A percentile compares a stretch with the other conserved stretches of the same genome.
Evolutionary conservation across 2,113 vertebrate genomes (phyloP).

Genomic region (Ardeotis arabs): DNA sequence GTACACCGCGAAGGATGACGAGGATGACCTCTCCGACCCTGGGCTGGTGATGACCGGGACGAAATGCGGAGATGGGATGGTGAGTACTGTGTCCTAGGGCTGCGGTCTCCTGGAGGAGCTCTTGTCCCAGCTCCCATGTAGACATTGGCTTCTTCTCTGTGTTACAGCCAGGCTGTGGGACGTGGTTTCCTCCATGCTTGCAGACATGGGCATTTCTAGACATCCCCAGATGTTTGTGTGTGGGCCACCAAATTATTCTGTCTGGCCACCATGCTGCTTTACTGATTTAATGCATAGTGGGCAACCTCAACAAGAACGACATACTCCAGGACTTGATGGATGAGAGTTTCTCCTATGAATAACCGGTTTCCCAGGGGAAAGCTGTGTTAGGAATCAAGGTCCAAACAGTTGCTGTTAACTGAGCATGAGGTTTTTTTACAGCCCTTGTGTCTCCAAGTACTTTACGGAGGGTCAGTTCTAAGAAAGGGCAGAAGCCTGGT

Average conservation of each 20-base stretch:
- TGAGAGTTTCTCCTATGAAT: not conserved
- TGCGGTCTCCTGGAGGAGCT: not conserved
- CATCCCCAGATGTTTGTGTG: not conserved
- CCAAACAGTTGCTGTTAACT: not conserved
- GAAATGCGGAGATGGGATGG: conserved; percentile 90
- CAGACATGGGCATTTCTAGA: not conserved
- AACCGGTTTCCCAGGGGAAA: not conserved
- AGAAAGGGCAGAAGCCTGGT: not conserved
- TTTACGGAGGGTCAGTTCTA: not conserved
- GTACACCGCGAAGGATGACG: conserved; percentile 83
- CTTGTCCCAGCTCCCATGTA: no score
- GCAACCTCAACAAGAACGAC: not conserved
- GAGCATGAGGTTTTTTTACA: not conserved
- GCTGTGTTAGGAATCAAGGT: not conserved
- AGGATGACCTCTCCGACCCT: conserved; percentile 84
- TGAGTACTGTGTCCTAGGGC: conserved; percentile 45
- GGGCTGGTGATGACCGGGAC: conserved; percentile 92
- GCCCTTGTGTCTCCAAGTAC: not conserved
- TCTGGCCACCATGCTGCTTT: not conserved
- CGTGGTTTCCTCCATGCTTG: rapidly evolving
- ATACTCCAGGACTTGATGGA: not conserved
- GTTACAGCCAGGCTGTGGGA: rapidly evolving
- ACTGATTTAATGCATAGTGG: not conserved
- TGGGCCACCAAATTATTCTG: not conserved
- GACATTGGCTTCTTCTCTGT: rapidly evolving